These are phyloP conservation scores for Agrotis clavis DNA, from an alignment of 2,888 invertebrate species.

Conservation along the genomic window DNA sequence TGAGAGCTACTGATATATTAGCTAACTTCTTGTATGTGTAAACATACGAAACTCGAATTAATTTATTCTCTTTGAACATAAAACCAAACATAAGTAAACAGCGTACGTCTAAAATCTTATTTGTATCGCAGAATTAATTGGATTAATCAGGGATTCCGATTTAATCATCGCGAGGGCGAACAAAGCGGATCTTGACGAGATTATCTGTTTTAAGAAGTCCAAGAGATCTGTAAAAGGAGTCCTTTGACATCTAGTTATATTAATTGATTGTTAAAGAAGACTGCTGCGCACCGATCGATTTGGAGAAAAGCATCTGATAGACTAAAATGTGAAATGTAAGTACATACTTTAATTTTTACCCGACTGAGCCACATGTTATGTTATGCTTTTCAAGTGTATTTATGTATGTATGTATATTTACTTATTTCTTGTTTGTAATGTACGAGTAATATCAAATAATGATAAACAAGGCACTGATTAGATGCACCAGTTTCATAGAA, in stretches of 20 bases:
- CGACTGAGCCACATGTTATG: no score
- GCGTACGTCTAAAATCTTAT: constrained; percentile 13
- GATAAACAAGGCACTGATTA: no score
- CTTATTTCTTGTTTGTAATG: no score
- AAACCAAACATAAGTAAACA: constrained; percentile 38
- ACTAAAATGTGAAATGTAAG: background rate
- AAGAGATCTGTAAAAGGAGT: constrained; percentile 19
- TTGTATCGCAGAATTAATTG: constrained; percentile 55
- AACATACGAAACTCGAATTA: background rate
- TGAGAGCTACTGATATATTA: no score
- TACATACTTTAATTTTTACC: no score
- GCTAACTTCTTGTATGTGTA: background rate
- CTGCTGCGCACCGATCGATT: constrained; percentile 5
- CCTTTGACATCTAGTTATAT: constrained; percentile 41
- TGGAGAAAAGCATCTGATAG: background rate
- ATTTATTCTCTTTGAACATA: constrained; percentile 38
- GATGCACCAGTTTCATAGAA: background rate
- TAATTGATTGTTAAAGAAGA: constrained; percentile 38
- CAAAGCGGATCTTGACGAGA: constrained; percentile 48
- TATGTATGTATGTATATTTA: no score
- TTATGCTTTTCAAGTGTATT: no score
- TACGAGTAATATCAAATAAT: no score
- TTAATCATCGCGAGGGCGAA: constrained; percentile 47
- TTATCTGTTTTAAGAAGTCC: constrained; percentile 42
- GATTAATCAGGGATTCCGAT: constrained; percentile 51